Base-by-base conservation (phyloP, 2,888 invertebrate species). In the Philereme vetulata region DNA sequence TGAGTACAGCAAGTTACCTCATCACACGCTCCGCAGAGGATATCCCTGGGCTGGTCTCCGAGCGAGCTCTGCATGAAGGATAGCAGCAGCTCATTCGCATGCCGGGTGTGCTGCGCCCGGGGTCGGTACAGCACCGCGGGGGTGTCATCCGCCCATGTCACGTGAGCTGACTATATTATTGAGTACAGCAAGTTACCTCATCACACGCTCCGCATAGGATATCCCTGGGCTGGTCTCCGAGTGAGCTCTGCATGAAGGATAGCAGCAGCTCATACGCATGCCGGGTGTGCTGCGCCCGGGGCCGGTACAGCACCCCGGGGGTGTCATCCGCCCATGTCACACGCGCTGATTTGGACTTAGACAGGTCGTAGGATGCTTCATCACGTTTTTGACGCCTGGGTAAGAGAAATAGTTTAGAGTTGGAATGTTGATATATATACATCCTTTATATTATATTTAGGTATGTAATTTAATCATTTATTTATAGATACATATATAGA, bases 161-260 rank as follows among this genome's bases (percentile, higher is more conserved):
- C 90, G 0, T 97, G 96, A 0, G 96, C 95, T 0, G 97, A 97
- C 84, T 98, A 98, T 92, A 97, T 97, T 65, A 97, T 95, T 98
- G 95, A 83, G 98, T 98, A 75, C 98, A 97, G 56, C 21, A 21
- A 21, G 21, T 11, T 56, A 99, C 98, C 94, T 99, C 99, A 91
- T 99, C 99, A n/a, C 99, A 99, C 6, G 99, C 99, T 38, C 99
- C 99, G 82, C 99, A 99, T 35, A 99, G 87, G 68, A 99, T 97
- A 85, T 99, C 99, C 57, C 98, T 93, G 0, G 99, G 98, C 92
- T 99, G 96, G 91, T 99, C 99, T 0, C 99, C 99, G 0, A 99
- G 93, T 0, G 98, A 97, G 77, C 98, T 98, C 92, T 99, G 99
- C 84, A 99, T 97, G 80, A 99, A 98, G 71, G 98, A 98, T 38